Evolutionary conservation across 2,797 vertebrate species (phyloP).

Genomic region (Threskiornis aethiopicus): DNA sequence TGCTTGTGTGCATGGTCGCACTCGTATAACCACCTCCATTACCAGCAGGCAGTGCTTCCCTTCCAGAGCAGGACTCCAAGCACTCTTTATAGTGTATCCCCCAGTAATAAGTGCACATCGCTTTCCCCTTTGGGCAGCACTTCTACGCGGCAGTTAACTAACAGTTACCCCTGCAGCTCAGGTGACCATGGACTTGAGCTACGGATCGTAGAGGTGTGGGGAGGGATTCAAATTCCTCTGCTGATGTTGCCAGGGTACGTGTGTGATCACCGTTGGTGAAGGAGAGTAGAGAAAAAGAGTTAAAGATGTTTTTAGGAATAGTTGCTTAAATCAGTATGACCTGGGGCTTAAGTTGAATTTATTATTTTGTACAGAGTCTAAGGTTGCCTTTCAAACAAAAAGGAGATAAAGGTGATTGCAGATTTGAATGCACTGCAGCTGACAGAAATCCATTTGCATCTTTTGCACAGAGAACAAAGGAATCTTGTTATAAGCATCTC

Average conservation of each 20-base stretch:
- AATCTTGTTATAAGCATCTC: neutral
- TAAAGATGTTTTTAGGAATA: neutral
- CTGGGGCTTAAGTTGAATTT: neutral
- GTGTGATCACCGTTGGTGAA: neutral
- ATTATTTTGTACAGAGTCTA: neutral
- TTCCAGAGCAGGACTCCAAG: neutral
- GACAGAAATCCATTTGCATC: neutral
- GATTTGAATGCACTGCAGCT: neutral
- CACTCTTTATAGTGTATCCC: accelerated
- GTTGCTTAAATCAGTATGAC: neutral
- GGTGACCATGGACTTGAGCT: neutral
- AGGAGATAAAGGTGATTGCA: neutral
- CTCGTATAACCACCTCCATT: neutral
- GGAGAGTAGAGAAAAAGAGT: neutral
- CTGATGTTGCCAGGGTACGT: neutral
- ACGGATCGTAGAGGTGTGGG: neutral
- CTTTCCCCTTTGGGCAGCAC: neutral
- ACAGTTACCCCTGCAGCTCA: neutral
- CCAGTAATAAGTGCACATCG: neutral
- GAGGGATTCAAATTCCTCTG: neutral
- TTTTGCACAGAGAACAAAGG: neutral
- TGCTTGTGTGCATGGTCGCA: accelerated
- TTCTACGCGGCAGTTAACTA: neutral
- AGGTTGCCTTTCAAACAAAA: neutral
- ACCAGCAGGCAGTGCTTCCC: neutral